Base-by-base conservation (phyloP, 2,888 invertebrate genomes). In the Drosophila melanosoma region DNA sequence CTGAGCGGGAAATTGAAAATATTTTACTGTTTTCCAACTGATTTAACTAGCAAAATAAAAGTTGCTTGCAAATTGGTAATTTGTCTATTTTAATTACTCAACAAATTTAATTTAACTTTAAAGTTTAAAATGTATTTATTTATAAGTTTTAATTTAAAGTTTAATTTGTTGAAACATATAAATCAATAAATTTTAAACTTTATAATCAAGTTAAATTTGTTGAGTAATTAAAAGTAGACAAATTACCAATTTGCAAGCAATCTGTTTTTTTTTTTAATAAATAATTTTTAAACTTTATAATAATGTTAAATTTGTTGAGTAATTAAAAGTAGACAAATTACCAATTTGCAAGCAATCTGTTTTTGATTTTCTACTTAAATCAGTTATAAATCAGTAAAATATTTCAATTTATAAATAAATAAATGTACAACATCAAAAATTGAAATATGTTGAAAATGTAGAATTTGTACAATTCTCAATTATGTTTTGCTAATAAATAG, bases 1-100 rank as follows among this genome's bases (percentile, higher is more conserved):
- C 72, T 63, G 40, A 70, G 29, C 61, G 38, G 69, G 29, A 32
- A 83, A 76, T 79, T 71, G 69, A 71, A 76, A 79, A 23, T 61
- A 53, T 69, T 61, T 48, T 53, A 36, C 20, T 15, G 42, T 38
- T 48, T 38, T 59, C 32, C 29, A 23, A 42, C 38, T 32, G 35
- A 45, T 29, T 40, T 20, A 2, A n/a, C 12, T 12, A 3, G 17
- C 11, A 23, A 17, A 26, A 10, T 3, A 6, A 5, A 33, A 52
- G 23, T 15, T 15, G 1, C 15, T 45, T 23, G 15, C 8, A 8
- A 23, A 45, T 45, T 23, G 3, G 23, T 23, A 45, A 4, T 45
- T 23, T 23, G 1, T 26, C 8, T 1, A 3, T 20, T 3, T 12
- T 20, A 45, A 12, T 12, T 20, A 12, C 42, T 20, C 3, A 20